phyloP scores from a whole-genome alignment of 2,888 invertebrate species.

The Germaria angustata region DNA sequence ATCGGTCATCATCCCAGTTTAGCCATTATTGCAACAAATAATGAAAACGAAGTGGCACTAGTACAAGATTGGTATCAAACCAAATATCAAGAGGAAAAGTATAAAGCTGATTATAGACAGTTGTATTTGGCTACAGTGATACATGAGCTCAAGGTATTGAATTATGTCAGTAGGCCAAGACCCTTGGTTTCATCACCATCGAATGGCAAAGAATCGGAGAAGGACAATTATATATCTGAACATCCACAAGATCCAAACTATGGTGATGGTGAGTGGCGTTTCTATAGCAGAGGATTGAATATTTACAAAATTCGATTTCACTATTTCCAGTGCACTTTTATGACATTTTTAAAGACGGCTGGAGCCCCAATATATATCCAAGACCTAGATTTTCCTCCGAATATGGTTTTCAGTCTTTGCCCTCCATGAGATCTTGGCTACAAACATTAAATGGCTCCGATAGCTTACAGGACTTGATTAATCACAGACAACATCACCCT shows the following conservation, averaged over 20 bases:
- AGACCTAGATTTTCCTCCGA: constrained; percentile 95
- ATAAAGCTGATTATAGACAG: constrained; percentile 88
- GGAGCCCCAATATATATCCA: constrained; percentile 89
- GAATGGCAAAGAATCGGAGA: constrained; percentile 85
- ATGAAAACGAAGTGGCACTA: constrained; percentile 96
- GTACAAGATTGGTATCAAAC: constrained; percentile 89
- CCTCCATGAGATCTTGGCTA: constrained; percentile 85
- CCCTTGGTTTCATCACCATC: constrained; percentile 93
- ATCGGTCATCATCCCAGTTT: constrained; percentile 93
- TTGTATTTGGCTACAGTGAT: constrained; percentile 90
- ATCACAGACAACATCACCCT: constrained; percentile 93
- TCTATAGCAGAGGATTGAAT: neutral
- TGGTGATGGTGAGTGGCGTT: constrained; percentile 87
- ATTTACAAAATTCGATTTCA: neutral
- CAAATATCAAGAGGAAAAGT: constrained; percentile 80
- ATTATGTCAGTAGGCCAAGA: constrained; percentile 76
- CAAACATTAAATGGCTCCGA: constrained; percentile 81
- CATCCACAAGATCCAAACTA: constrained; percentile 89
- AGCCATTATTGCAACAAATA: constrained; percentile 96
- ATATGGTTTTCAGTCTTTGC: constrained; percentile 96
- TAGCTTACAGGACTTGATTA: constrained; percentile 84
- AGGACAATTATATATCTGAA: constrained; percentile 87
- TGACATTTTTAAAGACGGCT: constrained; percentile 89
- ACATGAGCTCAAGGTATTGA: constrained; percentile 81
- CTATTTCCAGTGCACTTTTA: constrained; percentile 89